phyloP scores from a whole-genome alignment of 2,113 vertebrate genomes.

The Mustelus asterias region DNA sequence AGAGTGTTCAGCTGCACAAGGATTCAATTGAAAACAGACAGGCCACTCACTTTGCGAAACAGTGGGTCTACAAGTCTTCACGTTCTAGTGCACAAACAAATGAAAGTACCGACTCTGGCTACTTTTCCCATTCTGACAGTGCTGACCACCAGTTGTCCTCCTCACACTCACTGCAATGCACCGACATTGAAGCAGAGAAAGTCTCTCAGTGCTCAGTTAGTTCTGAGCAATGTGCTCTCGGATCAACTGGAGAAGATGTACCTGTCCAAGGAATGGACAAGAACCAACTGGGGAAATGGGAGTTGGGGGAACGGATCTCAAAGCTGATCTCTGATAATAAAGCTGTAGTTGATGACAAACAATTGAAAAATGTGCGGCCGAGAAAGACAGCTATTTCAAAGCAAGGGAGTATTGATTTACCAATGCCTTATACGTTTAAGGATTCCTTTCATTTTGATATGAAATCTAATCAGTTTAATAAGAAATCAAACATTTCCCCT shows the following conservation, averaged over 20 bases:
- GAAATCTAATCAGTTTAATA: conserved; percentile 56
- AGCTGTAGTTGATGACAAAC: conserved; percentile 78
- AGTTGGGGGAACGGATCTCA: conserved; percentile 78
- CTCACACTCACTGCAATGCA: conserved; percentile 63
- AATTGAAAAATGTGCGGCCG: conserved; percentile 80
- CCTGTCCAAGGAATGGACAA: conserved; percentile 42
- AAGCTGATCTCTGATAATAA: conserved; percentile 88
- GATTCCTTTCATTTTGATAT: conserved; percentile 96
- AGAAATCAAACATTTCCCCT: conserved; percentile 49
- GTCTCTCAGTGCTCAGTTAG: conserved; percentile 41
- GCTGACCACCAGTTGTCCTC: conserved; percentile 63
- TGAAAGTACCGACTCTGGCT: conserved; percentile 91
- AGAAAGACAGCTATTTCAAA: conserved; percentile 83
- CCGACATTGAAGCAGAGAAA: conserved; percentile 59
- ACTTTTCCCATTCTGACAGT: conserved; percentile 77
- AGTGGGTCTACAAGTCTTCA: conserved; percentile 58
- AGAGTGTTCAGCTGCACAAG: conserved; percentile 43
- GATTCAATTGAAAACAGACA: conserved; percentile 49
- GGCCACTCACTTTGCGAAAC: conserved; percentile 64
- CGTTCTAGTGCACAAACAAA: conserved; percentile 77
- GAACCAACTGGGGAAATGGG: conserved; percentile 55
- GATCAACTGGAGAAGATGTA: conserved; percentile 28
- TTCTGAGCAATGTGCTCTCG: conserved; percentile 40
- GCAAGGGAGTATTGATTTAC: conserved; percentile 92
- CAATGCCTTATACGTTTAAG: conserved; percentile 88